Base-by-base conservation (phyloP, 2,888 invertebrate species). In the Boloria selene region DNA sequence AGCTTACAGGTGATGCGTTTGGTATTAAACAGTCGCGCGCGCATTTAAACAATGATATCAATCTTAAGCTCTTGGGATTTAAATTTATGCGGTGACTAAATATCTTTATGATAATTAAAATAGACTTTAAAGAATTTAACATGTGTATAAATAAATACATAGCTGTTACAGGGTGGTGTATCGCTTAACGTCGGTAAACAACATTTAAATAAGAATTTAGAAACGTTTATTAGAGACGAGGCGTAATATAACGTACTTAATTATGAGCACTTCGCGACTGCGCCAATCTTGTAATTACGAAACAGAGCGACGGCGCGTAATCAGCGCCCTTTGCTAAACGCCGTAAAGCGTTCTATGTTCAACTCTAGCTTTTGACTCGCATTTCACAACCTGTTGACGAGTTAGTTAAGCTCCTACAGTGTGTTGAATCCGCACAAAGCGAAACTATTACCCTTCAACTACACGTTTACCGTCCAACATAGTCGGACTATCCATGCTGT, bases 381-480 rank as follows among this genome's bases (percentile, higher is more conserved):
- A 88, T 88, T 90, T 88, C 84, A 86, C 88, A 86, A 90, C 89
- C 89, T 90, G 90, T 90, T 90, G 88, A 90, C 86, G 81, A 85
- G 84, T 88, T 82, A 85, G 85, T 85, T 81, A 82, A 86, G 79
- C 84, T 82, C 77, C 80, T 82, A 79, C 77, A 83, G 81, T 79
- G 81, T 75, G 78, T 79, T 79, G 78, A 79, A 76, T 82, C 77
- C 73, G 74, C 76, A 87, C 82, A 85, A 86, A 86, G 86, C 79
- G 77, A 79, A 80, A 77, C 73, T 74, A 74, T 74, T 74, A 76
- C 75, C 71, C 72, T 71, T 73, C 70, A 72, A 71, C 68, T 72
- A 61, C 64, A 72, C 65, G 68, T 58, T 70, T 64, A 67, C 65
- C 65, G 61, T 70, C 60, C 61, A 62, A 67, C 44, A 31, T 49